Percentiles rank a stretch among this genome's conserved stretches.
phyloP scores from a whole-genome alignment of 2,888 invertebrate genomes.

The Lottia gigantea region DNA sequence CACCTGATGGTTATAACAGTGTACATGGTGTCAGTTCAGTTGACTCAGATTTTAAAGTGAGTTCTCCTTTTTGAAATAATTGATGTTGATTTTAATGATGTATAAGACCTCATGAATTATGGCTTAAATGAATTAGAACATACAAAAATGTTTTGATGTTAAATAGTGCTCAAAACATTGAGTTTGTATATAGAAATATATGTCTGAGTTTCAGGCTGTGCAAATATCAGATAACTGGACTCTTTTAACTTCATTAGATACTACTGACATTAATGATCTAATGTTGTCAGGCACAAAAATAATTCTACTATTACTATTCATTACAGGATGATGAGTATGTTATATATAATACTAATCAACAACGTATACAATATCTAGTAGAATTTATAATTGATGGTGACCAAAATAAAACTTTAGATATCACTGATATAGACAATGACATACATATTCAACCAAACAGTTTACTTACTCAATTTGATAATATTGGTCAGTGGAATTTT shows the following conservation, averaged over 20 bases:
- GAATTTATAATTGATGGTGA: constrained; percentile 58
- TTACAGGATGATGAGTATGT: constrained; percentile 66
- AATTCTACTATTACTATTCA: constrained; percentile 2
- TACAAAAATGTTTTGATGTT: no score
- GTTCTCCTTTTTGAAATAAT: no score
- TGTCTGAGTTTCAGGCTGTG: no score
- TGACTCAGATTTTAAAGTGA: constrained; percentile 56
- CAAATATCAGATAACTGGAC: no score
- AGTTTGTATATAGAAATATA: no score
- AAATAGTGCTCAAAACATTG: no score
- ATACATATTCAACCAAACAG: no score
- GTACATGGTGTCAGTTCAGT: constrained; percentile 57
- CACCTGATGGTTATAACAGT: constrained; percentile 64
- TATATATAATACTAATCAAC: constrained; percentile 61
- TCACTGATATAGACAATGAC: not conserved
- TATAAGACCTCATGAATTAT: no score
- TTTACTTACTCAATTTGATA: not conserved
- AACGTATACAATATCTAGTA: constrained; percentile 62
- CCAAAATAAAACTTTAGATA: constrained; percentile 14
- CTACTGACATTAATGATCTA: no score
- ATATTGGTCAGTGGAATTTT: not conserved
- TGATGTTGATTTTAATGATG: no score
- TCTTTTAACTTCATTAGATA: no score
- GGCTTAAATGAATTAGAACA: no score
- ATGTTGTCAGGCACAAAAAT: not conserved